Base-by-base conservation (phyloP, 2,797 vertebrate genomes). In the Macroramphosus scolopax region DNA sequence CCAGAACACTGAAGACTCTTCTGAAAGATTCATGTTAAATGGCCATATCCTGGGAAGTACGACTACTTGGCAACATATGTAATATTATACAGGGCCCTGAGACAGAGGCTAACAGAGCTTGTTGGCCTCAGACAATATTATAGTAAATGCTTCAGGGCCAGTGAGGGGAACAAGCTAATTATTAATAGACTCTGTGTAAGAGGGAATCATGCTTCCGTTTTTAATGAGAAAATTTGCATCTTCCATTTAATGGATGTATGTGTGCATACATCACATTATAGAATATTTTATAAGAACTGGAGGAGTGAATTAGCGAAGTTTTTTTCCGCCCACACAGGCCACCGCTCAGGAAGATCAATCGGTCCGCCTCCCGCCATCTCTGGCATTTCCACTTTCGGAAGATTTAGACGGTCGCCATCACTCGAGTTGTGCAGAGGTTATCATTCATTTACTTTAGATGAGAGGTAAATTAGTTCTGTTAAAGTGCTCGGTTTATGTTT, bases 151-250 rank as follows among this genome's bases (percentile, higher is more conserved):
- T 80, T 80, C 51, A 49, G 77, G 77, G 75, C 75, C 60, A 54
- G 74, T 44, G 61, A 73, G 63, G 56, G 54, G 61, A 83, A 75
- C 82, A 77, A 74, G 73, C 68, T 79, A 80, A 82, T 83, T 77
- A 86, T 78, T 72, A 59, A 82, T 67, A 51, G 65, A 59, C 57
- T 83, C 43, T 69, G 67, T 80, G 75, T 76, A 68, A 75, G 60
- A 73, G 62, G 51, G 69, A 81, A 76, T 83, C 57, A 17, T 74
- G 67, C 72, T 74, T 77, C 74, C 31, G 51, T 77, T 82, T 89
- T 83, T 93, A 95, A 97, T 96, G 94, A 95, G 90, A 82, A 90
- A 89, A 93, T 94, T 93, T 93, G 91, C 93, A 94, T 93, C 89
- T 89, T 91, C 92, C 92, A 92, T 97, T 94, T 95, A 89, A 85